Evolutionary conservation across 2,888 invertebrate genomes (phyloP), one percentile per base, ranked within the genome.

Genomic region (Eilema depressum): DNA sequence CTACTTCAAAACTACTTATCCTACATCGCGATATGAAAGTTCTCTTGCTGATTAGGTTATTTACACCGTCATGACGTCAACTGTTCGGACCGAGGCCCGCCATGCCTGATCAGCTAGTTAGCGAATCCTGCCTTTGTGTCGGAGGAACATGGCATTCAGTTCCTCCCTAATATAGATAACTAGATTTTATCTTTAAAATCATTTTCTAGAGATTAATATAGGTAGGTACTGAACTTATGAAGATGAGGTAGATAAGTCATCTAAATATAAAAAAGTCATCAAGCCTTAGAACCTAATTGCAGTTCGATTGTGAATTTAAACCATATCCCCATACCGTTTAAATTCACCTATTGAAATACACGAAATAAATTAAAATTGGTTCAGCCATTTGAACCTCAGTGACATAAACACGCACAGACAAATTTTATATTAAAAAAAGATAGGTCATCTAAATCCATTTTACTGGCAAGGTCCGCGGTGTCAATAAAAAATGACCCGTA

Each of bases 401-500:
- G 53, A 53, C 7, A 47, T 10, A n/a, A 7, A 53, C 53, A 41
- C 14, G n/a, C 53, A n/a, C 53, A 53, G 47, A 20, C n/a, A 2
- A 75, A 77, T 62, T 74, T 71, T 71, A 74, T 82, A 78, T 81
- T 66, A 75, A 66, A 70, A 66, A 70, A 53, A 53, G 53, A 64
- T 74, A 71, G 73, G 79, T 74, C 79, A 76, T 74, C 76, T 74
- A 67, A 80, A 76, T 76, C 78, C 68, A 68, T 83, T 83, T 73
- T 75, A 78, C 76, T 75, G 76, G 69, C 82, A 77, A 84, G 79
- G 82, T 81, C 84, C 79, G 76, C 79, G 80, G 75, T 80, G 80
- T 84, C 76, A 87, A 83, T 90, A 88, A 89, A 88, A 89, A 91
- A 88, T 88, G 89, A 88, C 90, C 91, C 87, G 83, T 89, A 93